Evolutionary conservation across 2,888 invertebrate genomes (phyloP).

Genomic region (Aelia acuminata): DNA sequence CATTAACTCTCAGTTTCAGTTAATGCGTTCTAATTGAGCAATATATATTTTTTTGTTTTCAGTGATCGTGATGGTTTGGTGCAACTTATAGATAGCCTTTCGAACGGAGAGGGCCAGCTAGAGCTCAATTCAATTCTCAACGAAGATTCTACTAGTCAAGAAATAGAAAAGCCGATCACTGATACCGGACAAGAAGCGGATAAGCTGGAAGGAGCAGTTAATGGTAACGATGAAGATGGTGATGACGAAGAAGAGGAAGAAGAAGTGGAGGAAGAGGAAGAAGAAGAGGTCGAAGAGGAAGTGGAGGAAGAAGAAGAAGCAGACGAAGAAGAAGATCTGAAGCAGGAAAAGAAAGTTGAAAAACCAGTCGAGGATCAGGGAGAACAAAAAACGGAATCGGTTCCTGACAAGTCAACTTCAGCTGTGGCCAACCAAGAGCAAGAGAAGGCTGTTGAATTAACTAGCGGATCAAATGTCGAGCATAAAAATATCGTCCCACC

Average conservation of each 20-base stretch:
- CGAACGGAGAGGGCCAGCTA: constrained; percentile 75
- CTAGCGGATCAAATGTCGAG: background rate
- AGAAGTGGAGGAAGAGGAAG: constrained; percentile 57
- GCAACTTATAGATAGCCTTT: constrained; percentile 81
- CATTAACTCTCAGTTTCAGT: no score
- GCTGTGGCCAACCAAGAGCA: background rate
- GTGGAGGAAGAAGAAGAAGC: constrained; percentile 71
- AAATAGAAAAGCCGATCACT: constrained; percentile 72
- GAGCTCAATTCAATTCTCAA: constrained; percentile 74
- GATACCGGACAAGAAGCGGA: constrained; percentile 71
- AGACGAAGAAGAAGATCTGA: constrained; percentile 68
- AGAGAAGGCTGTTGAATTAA: background rate
- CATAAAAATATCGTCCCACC: background rate
- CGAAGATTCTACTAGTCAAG: constrained; percentile 77
- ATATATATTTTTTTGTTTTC: constrained; percentile 67
- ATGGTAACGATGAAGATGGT: constrained; percentile 60
- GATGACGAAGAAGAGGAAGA: constrained; percentile 59
- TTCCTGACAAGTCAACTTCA: background rate
- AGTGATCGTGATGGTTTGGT: constrained; percentile 87
- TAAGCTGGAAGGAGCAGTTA: constrained; percentile 62
- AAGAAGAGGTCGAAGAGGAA: constrained; percentile 68
- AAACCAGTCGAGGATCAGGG: constrained; percentile 68
- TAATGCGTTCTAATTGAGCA: no score
- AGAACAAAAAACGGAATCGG: constrained; percentile 66
- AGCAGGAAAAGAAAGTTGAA: constrained; percentile 67